Base-by-base conservation (phyloP, 2,797 vertebrate genomes). In the Discoglossus pictus region DNA sequence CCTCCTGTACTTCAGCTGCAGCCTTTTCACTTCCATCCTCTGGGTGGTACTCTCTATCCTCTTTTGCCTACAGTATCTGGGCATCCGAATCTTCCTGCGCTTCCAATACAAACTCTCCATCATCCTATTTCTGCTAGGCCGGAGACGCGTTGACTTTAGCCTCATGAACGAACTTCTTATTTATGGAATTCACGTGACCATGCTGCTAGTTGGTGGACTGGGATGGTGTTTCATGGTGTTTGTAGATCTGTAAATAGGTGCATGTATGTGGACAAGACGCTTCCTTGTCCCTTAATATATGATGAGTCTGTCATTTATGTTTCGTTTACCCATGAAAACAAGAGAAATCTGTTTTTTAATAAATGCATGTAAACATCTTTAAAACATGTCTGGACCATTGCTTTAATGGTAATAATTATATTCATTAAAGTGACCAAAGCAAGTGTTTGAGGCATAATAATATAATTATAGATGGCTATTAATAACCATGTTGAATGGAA, bases 201-300 rank as follows among this genome's bases (percentile, higher is more conserved):
- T 98, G 95, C 95, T 97, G 79, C 91, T 99, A 73, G 93, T 98
- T 27, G 97, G 96, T 9, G 97, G 97, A 5, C 88, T 99, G 20
- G 96, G 97, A 44, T 99, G 95, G 95, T 98, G 97, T 83, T 98
- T 99, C 82, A 96, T 98, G 97, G 95, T 98, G 34, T 99, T 99
- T 73, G 94, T 98, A 81, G 97, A 98, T 83, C 97, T 99, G 97
- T 99, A 92, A 88, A 86, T 86, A 84, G 80, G 80, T 77, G 48
- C 52, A 71, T 8, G 69, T 74, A 73, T 55, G 78, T 47, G 50
- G 43, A 74, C 63, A 67, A 65, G 51, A 6, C 24, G 31, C 55
- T 74, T 74, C 61, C 63, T 76, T 54, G 23, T 25, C 40, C 16
- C 44, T 73, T 2, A 0, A 44, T n/a, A n/a, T n/a, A 50, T 48